Evolutionary conservation across 1,140 invertebrate genomes (phyloP).

Genomic region (Caerostris darwini): DNA sequence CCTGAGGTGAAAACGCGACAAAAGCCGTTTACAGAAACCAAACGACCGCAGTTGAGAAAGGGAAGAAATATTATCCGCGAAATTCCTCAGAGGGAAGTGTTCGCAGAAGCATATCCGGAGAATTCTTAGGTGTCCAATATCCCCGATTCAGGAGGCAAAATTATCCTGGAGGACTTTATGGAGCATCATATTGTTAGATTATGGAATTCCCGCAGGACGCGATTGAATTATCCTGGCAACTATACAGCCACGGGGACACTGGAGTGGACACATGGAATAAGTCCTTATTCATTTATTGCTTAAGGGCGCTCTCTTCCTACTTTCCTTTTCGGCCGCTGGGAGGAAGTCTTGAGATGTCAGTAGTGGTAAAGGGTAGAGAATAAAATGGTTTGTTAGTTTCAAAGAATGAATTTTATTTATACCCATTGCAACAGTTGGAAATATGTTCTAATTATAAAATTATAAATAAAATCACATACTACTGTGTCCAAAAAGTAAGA

Average conservation of each 20-base stretch:
- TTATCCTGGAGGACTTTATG: not conserved
- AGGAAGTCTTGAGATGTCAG: too few species aligned
- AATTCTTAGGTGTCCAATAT: slow-evolving; percentile 28
- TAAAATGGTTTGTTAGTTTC: too few species aligned
- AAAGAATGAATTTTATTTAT: too few species aligned
- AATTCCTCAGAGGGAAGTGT: not conserved
- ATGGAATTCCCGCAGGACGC: not conserved
- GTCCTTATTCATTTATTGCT: not conserved
- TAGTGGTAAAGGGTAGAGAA: too few species aligned
- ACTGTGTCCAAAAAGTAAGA: too few species aligned
- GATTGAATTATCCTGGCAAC: not conserved
- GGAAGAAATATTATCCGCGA: not conserved
- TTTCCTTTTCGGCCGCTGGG: too few species aligned
- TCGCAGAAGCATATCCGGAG: not conserved
- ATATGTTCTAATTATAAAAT: too few species aligned
- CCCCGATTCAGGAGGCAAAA: not conserved
- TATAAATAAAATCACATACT: too few species aligned
- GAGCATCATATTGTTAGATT: slow-evolving; percentile 13
- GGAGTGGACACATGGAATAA: not conserved
- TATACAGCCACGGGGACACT: not conserved
- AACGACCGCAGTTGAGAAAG: not conserved
- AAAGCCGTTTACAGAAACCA: not conserved
- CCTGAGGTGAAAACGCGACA: not conserved
- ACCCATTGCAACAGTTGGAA: too few species aligned
- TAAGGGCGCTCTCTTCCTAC: not conserved